Evolutionary conservation across 2,888 invertebrate genomes (phyloP).

Genomic region (Saturnia japonica): DNA sequence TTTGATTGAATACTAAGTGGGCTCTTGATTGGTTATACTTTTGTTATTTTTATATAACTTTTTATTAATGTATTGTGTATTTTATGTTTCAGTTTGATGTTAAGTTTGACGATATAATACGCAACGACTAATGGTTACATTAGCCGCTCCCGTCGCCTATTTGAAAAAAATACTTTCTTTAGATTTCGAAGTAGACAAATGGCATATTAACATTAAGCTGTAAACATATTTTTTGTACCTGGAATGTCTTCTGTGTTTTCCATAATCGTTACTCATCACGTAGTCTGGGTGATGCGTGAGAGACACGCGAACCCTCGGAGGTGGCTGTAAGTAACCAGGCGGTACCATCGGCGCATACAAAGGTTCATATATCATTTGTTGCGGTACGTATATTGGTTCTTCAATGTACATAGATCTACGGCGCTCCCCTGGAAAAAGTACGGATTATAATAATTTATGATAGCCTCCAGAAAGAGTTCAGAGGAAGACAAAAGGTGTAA

Average conservation of each 20-base stretch:
- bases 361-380: conserved; percentile 69
- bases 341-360: conserved; percentile 63
- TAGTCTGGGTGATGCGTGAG: conserved; percentile 69
- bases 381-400: conserved; percentile 66
- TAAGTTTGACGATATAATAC: too few species aligned
- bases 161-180: too few species aligned
- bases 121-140: too few species aligned
- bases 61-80: too few species aligned
- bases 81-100: too few species aligned
- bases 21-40: too few species aligned
- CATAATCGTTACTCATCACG: conserved; percentile 57
- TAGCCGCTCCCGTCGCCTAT: too few species aligned
- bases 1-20: too few species aligned
- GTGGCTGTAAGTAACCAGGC: conserved; percentile 58
- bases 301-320: conserved; percentile 64
- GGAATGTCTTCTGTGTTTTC: conserved; percentile 65
- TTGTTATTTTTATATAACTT: too few species aligned
- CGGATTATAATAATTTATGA: background rate
- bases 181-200: too few species aligned
- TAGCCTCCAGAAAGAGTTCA: background rate
- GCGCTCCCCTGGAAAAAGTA: conserved; percentile 57
- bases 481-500: background rate
- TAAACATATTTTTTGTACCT: conserved; percentile 45
- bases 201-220: background rate
- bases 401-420: conserved; percentile 71